Evolutionary conservation across 2,888 invertebrate species (phyloP).

Genomic region (Cephus pygmeus): DNA sequence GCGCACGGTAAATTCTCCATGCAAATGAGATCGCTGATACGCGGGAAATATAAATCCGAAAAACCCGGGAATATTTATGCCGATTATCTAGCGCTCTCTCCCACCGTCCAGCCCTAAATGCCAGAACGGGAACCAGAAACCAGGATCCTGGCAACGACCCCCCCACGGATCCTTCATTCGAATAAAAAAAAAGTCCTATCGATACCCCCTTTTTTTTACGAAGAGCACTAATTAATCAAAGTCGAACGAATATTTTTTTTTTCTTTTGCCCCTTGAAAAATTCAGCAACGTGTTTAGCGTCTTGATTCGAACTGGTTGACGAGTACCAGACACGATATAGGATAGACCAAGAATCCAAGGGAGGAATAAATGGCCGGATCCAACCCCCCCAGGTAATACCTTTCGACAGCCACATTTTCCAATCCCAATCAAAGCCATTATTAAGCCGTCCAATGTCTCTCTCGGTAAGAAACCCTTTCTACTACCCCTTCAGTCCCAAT

Average conservation of each 20-base stretch:
- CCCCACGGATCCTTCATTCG: no score
- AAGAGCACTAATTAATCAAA: no score
- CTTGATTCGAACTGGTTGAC: no score
- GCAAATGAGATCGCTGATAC: conserved; percentile 62
- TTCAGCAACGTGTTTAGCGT: no score
- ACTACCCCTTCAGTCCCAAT: conserved; percentile 8
- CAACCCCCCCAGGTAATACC: conserved; percentile 30
- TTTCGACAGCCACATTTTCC: conserved; percentile 49
- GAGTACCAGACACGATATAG: no score
- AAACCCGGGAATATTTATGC: conserved; percentile 60
- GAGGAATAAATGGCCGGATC: not conserved
- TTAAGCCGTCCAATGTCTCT: conserved; percentile 56
- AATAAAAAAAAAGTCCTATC: no score
- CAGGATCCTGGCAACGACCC: no score
- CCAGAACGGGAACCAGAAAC: no score
- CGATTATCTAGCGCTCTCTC: conserved; percentile 51
- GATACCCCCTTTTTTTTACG: no score
- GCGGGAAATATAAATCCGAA: conserved; percentile 61
- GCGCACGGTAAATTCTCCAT: conserved; percentile 57
- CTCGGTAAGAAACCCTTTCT: not conserved
- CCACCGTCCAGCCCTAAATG: conserved; percentile 11
- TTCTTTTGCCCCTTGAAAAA: no score
- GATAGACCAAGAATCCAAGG: no score
- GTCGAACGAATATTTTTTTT: no score
- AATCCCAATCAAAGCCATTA: conserved; percentile 58